phyloP scores from a whole-genome alignment of 2,113 vertebrate species.

The Zeus faber region DNA sequence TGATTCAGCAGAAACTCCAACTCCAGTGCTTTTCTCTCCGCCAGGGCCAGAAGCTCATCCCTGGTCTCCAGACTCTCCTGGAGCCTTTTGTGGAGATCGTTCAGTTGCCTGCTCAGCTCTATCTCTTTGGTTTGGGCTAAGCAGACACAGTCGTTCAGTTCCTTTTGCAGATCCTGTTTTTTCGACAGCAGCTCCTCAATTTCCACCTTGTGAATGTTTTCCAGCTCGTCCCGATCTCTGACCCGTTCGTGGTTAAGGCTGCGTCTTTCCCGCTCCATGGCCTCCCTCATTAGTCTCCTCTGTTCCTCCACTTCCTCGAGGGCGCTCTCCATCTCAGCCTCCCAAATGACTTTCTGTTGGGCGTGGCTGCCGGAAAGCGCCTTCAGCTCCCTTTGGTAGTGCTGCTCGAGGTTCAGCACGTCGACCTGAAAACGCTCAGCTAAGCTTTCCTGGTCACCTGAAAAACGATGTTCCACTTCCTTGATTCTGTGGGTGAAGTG shows the following conservation, averaged over 20 bases:
- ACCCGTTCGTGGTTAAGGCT: constrained; percentile 45
- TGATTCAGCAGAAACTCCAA: constrained; percentile 64
- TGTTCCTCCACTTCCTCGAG: constrained; percentile 65
- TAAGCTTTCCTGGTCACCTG: constrained; percentile 73
- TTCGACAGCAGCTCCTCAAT: constrained; percentile 64
- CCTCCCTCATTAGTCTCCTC: constrained; percentile 47
- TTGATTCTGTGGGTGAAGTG: constrained; percentile 83
- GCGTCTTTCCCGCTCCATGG: constrained; percentile 25
- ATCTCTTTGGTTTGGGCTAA: constrained; percentile 69
- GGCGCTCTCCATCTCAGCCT: constrained; percentile 72
- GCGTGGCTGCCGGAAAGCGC: constrained; percentile 64
- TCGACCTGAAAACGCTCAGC: constrained; percentile 71
- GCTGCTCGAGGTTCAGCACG: constrained; percentile 70
- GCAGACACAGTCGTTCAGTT: constrained; percentile 62
- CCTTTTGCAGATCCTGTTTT: constrained; percentile 75
- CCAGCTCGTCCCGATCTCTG: constrained; percentile 69
- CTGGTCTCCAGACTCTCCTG: constrained; percentile 63
- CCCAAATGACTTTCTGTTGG: constrained; percentile 78
- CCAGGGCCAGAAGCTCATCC: constrained; percentile 50
- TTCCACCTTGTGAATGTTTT: constrained; percentile 70
- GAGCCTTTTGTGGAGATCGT: constrained; percentile 65
- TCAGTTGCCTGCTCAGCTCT: constrained; percentile 68
- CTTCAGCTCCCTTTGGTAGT: constrained; percentile 70
- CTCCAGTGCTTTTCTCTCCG: constrained; percentile 55
- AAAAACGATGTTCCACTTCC: constrained; percentile 79